These are phyloP conservation scores for Epinotia bilunana DNA, from an alignment of 2,888 invertebrate genomes.

Conservation along the genomic window DNA sequence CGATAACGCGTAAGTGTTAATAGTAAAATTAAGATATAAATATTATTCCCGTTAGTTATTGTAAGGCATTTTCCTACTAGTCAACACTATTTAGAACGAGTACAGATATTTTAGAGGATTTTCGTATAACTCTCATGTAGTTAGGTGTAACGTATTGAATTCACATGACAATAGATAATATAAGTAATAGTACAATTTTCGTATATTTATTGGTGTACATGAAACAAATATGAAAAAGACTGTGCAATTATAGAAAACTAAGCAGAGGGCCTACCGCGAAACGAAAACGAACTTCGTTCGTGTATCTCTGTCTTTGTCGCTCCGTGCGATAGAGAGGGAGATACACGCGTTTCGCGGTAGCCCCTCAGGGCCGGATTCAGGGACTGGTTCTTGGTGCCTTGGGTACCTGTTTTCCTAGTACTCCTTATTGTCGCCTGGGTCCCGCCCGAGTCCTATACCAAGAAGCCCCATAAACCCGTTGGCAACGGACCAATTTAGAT, in stretches of 20 bases:
- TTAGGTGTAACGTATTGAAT: conserved; percentile 42
- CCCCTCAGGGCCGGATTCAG: neutral
- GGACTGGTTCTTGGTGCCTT: conserved; percentile 5
- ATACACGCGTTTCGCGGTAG: no score
- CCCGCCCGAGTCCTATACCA: neutral
- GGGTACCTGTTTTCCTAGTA: neutral
- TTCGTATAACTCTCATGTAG: conserved; percentile 24
- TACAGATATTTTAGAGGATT: conserved; percentile 49
- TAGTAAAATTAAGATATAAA: conserved; percentile 50
- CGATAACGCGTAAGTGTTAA: conserved; percentile 33
- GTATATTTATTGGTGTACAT: conserved; percentile 37
- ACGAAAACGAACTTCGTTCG: no score
- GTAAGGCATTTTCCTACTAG: conserved; percentile 56
- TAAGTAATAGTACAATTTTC: conserved; percentile 45
- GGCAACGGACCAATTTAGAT: conserved; percentile 37
- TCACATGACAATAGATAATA: conserved; percentile 53
- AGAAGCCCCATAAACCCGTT: conserved; percentile 37
- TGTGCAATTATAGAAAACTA: conserved; percentile 15
- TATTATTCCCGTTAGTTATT: conserved; percentile 45
- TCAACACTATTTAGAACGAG: conserved; percentile 51
- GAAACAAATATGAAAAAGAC: conserved; percentile 44
- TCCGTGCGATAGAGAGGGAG: no score
- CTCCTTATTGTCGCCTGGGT: neutral
- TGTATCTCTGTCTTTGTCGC: no score
- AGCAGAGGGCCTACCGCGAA: neutral